These are phyloP conservation scores for Scyliorhinus canicula DNA, from an alignment of 2,797 vertebrate genomes.

Conservation along the genomic window DNA sequence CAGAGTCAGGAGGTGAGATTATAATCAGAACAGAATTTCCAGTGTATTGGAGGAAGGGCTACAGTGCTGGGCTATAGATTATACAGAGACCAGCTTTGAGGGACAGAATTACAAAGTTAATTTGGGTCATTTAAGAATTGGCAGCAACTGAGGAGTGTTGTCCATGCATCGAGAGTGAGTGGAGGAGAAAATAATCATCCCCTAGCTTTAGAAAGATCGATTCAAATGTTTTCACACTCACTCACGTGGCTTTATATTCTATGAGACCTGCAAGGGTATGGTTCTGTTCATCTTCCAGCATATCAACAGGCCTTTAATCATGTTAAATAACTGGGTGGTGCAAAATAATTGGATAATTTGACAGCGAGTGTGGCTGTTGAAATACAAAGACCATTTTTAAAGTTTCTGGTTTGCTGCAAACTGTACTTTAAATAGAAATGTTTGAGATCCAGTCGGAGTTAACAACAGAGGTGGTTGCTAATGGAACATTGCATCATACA, in stretches of 20 bases:
- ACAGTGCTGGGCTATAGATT: neutral
- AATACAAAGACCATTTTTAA: neutral
- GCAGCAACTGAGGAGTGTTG: neutral
- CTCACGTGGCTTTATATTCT: neutral
- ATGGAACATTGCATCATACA: neutral
- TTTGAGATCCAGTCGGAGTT: neutral
- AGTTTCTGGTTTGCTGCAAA: neutral
- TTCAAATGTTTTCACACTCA: neutral
- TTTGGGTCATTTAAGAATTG: neutral
- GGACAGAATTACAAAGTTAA: neutral
- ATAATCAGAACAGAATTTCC: no score
- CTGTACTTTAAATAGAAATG: neutral
- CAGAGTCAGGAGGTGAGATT: no score
- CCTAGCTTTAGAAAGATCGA: neutral
- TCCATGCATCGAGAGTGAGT: neutral
- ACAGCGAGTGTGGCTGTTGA: neutral
- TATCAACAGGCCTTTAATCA: neutral
- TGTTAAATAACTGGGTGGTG: neutral
- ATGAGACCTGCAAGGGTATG: neutral
- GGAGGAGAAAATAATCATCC: neutral
- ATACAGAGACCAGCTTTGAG: neutral
- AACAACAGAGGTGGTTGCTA: neutral
- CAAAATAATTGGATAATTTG: slow-evolving; percentile 1
- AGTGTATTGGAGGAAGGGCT: neutral
- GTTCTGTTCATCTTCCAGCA: neutral